phyloP scores from a whole-genome alignment of 2,113 vertebrate genomes.

The Antechinus flavipes region DNA sequence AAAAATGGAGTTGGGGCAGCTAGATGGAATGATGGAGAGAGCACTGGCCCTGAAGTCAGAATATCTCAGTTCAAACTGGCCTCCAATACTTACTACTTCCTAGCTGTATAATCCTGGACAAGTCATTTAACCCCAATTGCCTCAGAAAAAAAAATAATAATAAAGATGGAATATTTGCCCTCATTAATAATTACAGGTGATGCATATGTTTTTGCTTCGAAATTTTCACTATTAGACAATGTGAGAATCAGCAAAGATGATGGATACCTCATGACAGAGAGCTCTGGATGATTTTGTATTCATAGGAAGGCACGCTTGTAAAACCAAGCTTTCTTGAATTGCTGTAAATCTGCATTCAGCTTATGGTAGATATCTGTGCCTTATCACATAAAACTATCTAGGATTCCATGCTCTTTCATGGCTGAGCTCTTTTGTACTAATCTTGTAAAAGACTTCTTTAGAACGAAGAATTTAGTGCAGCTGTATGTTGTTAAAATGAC shows the following conservation, averaged over 20 bases:
- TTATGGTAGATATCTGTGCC: background rate
- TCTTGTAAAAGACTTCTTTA: background rate
- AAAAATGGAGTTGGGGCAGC: background rate
- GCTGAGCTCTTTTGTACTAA: background rate
- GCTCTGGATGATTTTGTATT: background rate
- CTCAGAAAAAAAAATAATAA: too few relatives aligned
- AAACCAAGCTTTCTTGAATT: background rate
- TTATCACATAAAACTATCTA: background rate
- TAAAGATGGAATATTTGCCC: background rate
- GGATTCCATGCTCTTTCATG: background rate
- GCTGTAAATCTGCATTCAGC: background rate
- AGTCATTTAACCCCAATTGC: too few relatives aligned
- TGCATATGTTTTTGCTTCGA: background rate
- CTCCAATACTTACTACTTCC: too few relatives aligned
- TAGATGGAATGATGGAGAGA: too few relatives aligned
- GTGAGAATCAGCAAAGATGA: background rate
- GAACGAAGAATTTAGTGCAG: background rate
- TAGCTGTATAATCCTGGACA: too few relatives aligned
- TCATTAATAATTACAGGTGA: background rate
- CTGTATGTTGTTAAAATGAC: background rate
- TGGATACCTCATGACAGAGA: background rate
- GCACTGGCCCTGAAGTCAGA: too few relatives aligned
- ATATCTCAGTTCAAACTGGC: too few relatives aligned
- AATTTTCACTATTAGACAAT: slow-evolving; percentile 6
- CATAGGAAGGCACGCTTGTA: slow-evolving; percentile 18